Evolutionary conservation across 1,140 invertebrate species (phyloP), one percentile per base, ranked within the genome.

Genomic region (Plutomurus gul): DNA sequence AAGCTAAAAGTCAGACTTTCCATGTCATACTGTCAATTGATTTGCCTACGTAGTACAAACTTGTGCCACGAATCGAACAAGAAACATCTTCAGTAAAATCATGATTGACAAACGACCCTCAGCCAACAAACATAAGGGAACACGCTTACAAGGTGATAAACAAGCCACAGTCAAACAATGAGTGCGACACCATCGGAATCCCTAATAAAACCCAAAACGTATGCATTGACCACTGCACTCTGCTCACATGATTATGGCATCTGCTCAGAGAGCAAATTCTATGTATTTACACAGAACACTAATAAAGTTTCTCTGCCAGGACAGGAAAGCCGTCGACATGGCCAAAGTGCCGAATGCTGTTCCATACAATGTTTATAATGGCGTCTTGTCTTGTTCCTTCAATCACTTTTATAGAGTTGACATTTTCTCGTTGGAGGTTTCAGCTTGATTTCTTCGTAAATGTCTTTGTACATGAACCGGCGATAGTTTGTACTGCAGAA

Each of bases 21-120:
- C n/a, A 49, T 49, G 39, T 10, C 39, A 13, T 43, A 43, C 39
- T n/a, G 39, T 43, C 56, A 65, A 16, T 65, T 30, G 27, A 30
- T 30, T 30, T 33, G 56, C 25, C 13, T 65, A 65, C 56, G 30
- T 65, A 49, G 47, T 65, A 39, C n/a, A n/a, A 37, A 71, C 70
- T 72, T 72, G 70, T 72, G 70, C 70, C 56, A 27, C 4, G n/a
- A n/a, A 25, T 11, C 36, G 40, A 27, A 20, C 70, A 39, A 37
- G 70, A 72, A 72, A 72, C 40, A 37, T 72, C 70, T 72, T 65
- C n/a, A 39, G 36, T 40, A 72, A 72, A 72, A 40, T 72, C 39
- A 27, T 72, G 70, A 72, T 72, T 72, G 70, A 72, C 70, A 72
- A 72, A 72, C 70, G 70, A 37, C 70, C 7, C 39, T 30, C 16